These are phyloP conservation scores for Lepus townsendii DNA, from an alignment of 2,797 vertebrate genomes.

Conservation along the genomic window DNA sequence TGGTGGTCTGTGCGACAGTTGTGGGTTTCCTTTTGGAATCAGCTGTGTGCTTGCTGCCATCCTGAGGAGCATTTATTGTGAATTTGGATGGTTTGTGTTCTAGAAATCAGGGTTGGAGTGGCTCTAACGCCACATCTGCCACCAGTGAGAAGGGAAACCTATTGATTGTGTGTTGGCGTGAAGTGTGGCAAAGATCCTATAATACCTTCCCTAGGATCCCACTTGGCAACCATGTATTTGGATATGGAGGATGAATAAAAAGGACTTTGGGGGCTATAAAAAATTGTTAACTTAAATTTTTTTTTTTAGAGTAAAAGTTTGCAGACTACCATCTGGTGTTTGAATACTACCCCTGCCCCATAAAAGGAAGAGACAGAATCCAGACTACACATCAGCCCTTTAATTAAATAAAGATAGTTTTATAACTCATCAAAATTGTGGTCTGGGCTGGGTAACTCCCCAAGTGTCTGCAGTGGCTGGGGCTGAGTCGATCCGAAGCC, in stretches of 20 bases:
- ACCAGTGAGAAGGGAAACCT: not conserved
- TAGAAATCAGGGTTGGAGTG: not conserved
- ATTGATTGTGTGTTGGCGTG: not conserved
- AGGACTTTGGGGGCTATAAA: not conserved
- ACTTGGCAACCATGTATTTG: slow-evolving; percentile 7
- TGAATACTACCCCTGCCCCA: not conserved
- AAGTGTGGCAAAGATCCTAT: not conserved
- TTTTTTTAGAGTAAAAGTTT: slow-evolving; percentile 22
- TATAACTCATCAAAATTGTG: not conserved
- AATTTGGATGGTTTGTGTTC: not conserved
- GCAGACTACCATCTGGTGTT: not conserved
- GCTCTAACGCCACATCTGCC: not conserved
- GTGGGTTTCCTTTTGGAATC: not conserved
- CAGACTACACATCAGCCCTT: slow-evolving; percentile 25
- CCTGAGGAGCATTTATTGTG: not conserved
- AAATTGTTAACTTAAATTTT: not conserved
- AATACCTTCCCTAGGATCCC: not conserved
- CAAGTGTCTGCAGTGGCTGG: too few relatives aligned
- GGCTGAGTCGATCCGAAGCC: too few relatives aligned
- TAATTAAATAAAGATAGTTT: slow-evolving; percentile 43
- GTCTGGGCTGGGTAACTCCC: not conserved
- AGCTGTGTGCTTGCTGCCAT: not conserved
- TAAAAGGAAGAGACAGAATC: not conserved
- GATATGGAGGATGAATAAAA: not conserved
- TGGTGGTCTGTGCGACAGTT: not conserved